These are phyloP conservation scores for Folsomia manolachei DNA, from an alignment of 2,888 invertebrate species.

Conservation along the genomic window DNA sequence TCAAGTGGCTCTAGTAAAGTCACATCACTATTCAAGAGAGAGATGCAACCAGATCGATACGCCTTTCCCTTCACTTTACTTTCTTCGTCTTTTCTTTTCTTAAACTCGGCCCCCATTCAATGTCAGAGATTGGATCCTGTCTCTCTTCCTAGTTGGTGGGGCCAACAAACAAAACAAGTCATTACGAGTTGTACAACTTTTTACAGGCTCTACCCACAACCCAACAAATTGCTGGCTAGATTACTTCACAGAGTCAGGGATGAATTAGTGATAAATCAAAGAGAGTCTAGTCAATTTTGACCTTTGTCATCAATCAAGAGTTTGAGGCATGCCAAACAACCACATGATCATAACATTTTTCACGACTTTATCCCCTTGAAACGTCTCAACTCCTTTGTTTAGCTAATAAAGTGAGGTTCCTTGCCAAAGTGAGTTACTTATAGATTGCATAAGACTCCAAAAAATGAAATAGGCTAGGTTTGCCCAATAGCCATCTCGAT, in stretches of 20 bases:
- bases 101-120: background rate
- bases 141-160: background rate
- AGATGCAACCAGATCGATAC: constrained; percentile 31
- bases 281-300: too few relatives aligned
- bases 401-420: too few relatives aligned
- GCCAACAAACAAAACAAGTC: background rate
- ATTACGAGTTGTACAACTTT: background rate
- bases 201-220: background rate
- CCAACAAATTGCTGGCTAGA: background rate
- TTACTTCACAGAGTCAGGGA: background rate
- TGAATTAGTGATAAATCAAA: background rate
- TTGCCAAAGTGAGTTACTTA: background rate
- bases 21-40: background rate
- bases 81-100: constrained; percentile 22
- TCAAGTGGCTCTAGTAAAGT: constrained; percentile 16
- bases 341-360: too few relatives aligned
- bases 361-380: too few relatives aligned
- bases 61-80: constrained; percentile 27
- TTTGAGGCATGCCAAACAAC: too few relatives aligned
- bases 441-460: background rate
- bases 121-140: background rate
- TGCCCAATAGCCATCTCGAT: background rate
- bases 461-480: background rate
- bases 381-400: too few relatives aligned
- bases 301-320: too few relatives aligned